Conservation (phyloP, 2,113 vertebrate species). For the Butorides virescens region DNA sequence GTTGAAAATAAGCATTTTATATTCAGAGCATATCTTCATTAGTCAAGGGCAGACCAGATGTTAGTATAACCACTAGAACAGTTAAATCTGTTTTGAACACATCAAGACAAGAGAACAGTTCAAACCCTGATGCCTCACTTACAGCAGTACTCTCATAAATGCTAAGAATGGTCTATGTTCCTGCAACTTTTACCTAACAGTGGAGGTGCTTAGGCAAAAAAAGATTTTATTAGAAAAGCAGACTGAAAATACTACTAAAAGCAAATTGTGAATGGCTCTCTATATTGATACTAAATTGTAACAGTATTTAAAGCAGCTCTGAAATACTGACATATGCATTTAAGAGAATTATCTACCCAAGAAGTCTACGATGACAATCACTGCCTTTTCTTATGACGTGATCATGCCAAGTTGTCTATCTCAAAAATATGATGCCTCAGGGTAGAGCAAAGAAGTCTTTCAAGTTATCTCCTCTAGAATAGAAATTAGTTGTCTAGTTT, state of each 20-base stretch:
- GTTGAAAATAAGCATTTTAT: neutral
- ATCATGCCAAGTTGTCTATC: slow-evolving; percentile 45
- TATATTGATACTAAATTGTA: neutral
- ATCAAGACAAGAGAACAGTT: neutral
- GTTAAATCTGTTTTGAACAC: neutral
- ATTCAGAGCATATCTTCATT: neutral
- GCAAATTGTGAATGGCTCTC: neutral
- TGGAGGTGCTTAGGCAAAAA: neutral
- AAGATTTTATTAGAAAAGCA: neutral
- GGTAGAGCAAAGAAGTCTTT: slow-evolving; percentile 41
- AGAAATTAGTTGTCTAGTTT: slow-evolving; percentile 57
- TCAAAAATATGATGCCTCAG: slow-evolving; percentile 41
- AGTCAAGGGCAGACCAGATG: neutral
- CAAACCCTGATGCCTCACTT: neutral
- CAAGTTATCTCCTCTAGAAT: slow-evolving; percentile 35
- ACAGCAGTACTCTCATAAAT: neutral
- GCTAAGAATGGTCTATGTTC: neutral
- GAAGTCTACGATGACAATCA: slow-evolving; percentile 22
- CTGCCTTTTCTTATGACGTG: slow-evolving; percentile 23
- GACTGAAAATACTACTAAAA: neutral
- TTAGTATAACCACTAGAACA: neutral
- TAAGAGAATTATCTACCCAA: slow-evolving; percentile 11
- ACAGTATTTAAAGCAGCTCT: neutral
- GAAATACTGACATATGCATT: neutral
- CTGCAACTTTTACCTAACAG: neutral